A percentile compares a stretch with the other conserved stretches of the same genome.
phyloP scores from a whole-genome alignment of 2,888 invertebrate species.

The Rhogogaster chlorosoma region DNA sequence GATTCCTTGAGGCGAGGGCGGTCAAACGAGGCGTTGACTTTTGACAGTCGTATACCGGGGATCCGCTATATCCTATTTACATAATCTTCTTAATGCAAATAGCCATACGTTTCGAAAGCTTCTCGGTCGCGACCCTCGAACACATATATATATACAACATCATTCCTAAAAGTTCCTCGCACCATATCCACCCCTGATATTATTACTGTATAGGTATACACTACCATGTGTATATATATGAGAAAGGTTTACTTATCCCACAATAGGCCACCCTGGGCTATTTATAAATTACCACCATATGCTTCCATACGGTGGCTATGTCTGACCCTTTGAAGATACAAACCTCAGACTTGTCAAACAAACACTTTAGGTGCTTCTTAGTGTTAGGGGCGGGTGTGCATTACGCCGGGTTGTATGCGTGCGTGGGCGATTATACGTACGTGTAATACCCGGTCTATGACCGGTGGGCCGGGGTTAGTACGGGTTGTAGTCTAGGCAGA shows the following conservation, averaged over 20 bases:
- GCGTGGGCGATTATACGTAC: constrained; percentile 6
- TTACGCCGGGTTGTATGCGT: neutral
- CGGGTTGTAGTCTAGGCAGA: constrained; percentile 15
- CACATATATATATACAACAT: neutral
- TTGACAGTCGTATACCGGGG: constrained; percentile 38
- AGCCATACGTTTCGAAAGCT: constrained; percentile 64
- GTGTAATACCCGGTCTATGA: constrained; percentile 28
- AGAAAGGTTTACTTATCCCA: constrained; percentile 62
- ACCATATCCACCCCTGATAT: neutral
- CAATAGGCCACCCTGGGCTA: constrained; percentile 69
- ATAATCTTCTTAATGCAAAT: constrained; percentile 67
- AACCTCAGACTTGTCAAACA: constrained; percentile 66
- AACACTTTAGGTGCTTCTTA: constrained; percentile 56
- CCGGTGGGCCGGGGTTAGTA: neutral
- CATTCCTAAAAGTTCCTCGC: constrained; percentile 17
- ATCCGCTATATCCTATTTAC: constrained; percentile 65
- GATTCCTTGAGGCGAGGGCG: constrained; percentile 52
- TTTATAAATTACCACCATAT: constrained; percentile 72
- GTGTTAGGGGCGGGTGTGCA: neutral
- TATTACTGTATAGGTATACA: constrained; percentile 50
- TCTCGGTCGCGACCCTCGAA: constrained; percentile 55
- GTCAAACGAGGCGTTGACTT: constrained; percentile 56
- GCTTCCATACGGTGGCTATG: constrained; percentile 63
- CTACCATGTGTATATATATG: constrained; percentile 37
- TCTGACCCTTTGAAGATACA: constrained; percentile 69